Evolutionary conservation across 2,888 invertebrate genomes (phyloP).

Genomic region (Perizoma affinitatum): DNA sequence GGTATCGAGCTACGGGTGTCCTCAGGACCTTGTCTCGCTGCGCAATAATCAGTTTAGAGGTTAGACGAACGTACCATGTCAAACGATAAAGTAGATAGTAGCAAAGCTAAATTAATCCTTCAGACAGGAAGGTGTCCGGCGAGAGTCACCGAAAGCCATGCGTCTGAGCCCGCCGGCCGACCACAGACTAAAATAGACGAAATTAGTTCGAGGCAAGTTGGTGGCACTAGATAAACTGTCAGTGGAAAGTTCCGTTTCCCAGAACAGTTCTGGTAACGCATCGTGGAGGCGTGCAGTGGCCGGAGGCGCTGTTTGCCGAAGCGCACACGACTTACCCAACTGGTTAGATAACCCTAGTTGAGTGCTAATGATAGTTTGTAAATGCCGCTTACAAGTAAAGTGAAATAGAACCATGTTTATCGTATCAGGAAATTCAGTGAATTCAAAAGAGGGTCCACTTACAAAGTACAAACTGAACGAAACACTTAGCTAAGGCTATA

Average conservation of each 20-base stretch:
- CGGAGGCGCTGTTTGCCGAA: conserved; percentile 45
- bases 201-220: conserved; percentile 66
- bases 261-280: conserved; percentile 41
- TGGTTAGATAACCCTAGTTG: conserved; percentile 43
- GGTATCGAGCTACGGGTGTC: conserved; percentile 14
- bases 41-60: conserved; percentile 29
- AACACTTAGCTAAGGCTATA: not conserved
- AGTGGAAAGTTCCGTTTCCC: conserved; percentile 47
- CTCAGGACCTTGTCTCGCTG: conserved; percentile 6
- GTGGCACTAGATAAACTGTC: conserved; percentile 56
- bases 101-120: conserved; percentile 62
- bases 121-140: conserved; percentile 55
- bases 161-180: conserved; percentile 42
- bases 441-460: not conserved
- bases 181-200: conserved; percentile 61
- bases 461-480: not conserved
- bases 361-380: conserved; percentile 23
- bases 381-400: conserved; percentile 17
- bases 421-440: not conserved
- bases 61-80: conserved; percentile 43
- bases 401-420: conserved; percentile 4
- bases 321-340: conserved; percentile 42
- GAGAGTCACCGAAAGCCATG: conserved; percentile 49
- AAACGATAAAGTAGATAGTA: conserved; percentile 44
- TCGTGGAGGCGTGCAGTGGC: conserved; percentile 40